phyloP scores from a whole-genome alignment of 2,888 invertebrate genomes.

The Schizotus pectinicornis region DNA sequence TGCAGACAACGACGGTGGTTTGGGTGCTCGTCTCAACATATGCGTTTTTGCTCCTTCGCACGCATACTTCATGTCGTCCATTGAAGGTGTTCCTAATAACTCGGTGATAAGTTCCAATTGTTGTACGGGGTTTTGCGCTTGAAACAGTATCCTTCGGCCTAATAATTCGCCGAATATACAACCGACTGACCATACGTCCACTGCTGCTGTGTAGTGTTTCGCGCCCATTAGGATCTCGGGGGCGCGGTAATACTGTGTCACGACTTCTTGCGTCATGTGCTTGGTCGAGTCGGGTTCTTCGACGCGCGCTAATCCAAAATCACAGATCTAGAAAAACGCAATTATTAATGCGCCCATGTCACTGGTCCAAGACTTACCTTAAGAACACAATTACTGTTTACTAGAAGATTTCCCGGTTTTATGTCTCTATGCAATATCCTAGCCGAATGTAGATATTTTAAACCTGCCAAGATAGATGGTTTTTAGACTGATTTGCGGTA shows the following conservation, averaged over 20 bases:
- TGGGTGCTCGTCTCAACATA: conserved; percentile 86
- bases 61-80: conserved; percentile 96
- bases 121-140: conserved; percentile 95
- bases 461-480: conserved; percentile 65
- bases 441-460: conserved; percentile 98
- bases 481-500: too few species aligned
- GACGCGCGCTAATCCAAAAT: conserved; percentile 97
- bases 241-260: conserved; percentile 99
- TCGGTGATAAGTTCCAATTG: conserved; percentile 98
- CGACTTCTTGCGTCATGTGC: conserved; percentile 99
- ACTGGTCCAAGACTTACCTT: conserved; percentile 66
- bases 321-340: conserved; percentile 80
- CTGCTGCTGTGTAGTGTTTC: conserved; percentile 93
- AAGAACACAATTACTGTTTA: conserved; percentile 98
- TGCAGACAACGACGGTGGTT: conserved; percentile 85
- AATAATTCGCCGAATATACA: conserved; percentile 99
- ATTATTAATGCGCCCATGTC: conserved; percentile 1
- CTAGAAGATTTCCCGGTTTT: conserved; percentile 97
- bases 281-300: conserved; percentile 93
- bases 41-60: conserved; percentile 95
- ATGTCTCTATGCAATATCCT: conserved; percentile 98
- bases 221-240: conserved; percentile 99
- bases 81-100: conserved; percentile 91
- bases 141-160: conserved; percentile 91
- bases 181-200: conserved; percentile 99